Conservation (phyloP, 2,113 vertebrate genomes). For the Rhegmatorhina hoffmannsi region DNA sequence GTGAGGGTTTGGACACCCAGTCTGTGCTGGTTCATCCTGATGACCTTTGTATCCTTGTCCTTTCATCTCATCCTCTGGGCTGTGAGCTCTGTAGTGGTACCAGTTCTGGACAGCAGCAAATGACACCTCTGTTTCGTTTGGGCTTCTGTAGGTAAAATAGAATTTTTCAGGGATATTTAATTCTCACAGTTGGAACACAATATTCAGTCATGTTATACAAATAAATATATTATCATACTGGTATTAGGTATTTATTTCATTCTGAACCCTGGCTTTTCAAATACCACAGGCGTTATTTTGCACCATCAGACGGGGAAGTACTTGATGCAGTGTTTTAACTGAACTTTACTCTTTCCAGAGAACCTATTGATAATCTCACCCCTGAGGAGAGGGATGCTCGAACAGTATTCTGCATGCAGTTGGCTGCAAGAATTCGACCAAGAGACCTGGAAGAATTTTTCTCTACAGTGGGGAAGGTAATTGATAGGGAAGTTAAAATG, state of each 20-base stretch:
- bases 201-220: not conserved
- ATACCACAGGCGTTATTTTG: not conserved
- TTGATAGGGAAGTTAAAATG: not conserved
- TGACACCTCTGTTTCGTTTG: not conserved
- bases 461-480: conserved; percentile 95
- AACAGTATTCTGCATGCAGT: conserved; percentile 97
- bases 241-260: not conserved
- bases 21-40: not conserved
- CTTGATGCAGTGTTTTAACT: not conserved
- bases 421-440: conserved; percentile 94
- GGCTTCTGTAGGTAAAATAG: not conserved
- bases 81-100: not conserved
- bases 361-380: conserved; percentile 92
- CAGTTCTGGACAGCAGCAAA: not conserved
- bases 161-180: not conserved
- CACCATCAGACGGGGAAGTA: not conserved
- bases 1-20: not conserved
- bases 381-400: conserved; percentile 95
- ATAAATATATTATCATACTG: not conserved
- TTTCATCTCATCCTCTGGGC: not conserved
- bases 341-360: conserved; percentile 68
- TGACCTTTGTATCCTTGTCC: not conserved
- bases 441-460: conserved; percentile 98
- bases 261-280: not conserved
- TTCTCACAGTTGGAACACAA: not conserved